Evolutionary conservation across 2,888 invertebrate genomes (phyloP), one percentile per base, ranked within the genome.

Genomic region (Chalcis sispes): DNA sequence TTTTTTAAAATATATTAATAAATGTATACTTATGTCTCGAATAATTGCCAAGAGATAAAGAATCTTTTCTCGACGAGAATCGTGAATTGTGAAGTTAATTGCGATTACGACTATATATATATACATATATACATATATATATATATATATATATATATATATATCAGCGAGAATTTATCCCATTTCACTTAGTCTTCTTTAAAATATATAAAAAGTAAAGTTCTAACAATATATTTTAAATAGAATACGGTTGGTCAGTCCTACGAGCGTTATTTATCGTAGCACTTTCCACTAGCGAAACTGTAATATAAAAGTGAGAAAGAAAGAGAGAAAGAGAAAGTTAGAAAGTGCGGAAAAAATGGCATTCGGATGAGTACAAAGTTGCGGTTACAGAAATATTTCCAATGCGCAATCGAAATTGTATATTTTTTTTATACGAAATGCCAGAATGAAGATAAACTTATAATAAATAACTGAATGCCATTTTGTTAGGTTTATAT

Each of bases 361-460:
- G 88, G 88, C 88, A 88, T 88, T 88, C 88, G 87, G 88, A 88
- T 83, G 48, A 88, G 88, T 88, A 88, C 88, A 88, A 88, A 88
- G 81, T 83, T 82, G 85, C 84, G 85, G 84, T 86, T 85, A 85
- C 71, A 59, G 42, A 75, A 83, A 84, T 83, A 83, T 86, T 86
- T 86, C 83, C 83, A 85, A 85, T 85, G 83, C 83, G 74, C 87
- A 88, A 85, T 87, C 85, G 85, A 88, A 87, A 88, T 88, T 88
- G 87, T 88, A 88, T 88, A 88, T 88, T 88, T 88, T 88, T 88
- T 88, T 88, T 88, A 88, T 88, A 83, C 84, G 82, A 81, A 78
- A 77, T 36, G 77, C 72, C 69, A 80, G 83, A 86, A 86, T 84
- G 83, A 85, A 84, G 79, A 80, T 86, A 85, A 85, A 85, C 82